Evolutionary conservation across 2,888 invertebrate genomes (phyloP), one percentile per base, ranked within the genome.

Genomic region (Caenorhabditis sp.): DNA sequence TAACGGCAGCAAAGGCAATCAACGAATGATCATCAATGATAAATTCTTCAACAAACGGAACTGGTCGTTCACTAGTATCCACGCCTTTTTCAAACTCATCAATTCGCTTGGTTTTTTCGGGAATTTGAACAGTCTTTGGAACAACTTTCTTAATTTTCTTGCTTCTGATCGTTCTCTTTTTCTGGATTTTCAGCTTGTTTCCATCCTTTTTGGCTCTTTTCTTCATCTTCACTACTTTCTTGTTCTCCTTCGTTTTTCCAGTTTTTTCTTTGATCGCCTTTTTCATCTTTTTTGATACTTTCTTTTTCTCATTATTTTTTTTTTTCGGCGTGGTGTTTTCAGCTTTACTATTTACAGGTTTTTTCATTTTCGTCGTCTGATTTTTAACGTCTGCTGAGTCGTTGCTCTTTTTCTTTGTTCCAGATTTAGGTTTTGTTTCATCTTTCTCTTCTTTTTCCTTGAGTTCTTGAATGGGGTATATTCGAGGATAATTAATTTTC

Each of bases 11-110:
- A 57, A 73, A 73, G 3, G 60, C 27, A 5, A 69, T 12, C 0
- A 73, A 1, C 17, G 73, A 24, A 31, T 62, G 62, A 66, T 73
- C 73, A 43, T 73, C 73, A 21, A 73, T 24, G 3, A 73, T 57
- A 50, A 73, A 59, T 26, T 73, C 73, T 26, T 73, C 73, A 14
- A 31, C n/a, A 27, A 73, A 73, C 8, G 73, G 73, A 59, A 73
- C 66, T 27, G 73, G 73, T 57, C 59, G 37, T 3, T 62, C 27
- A 21, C 59, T 27, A 10, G 66, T n/a, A 58, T 69, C 66, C 21
- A 66, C 31, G 55, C 69, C 73, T 50, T 69, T 73, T 27, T 73
- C 73, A 23, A 73, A 69, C 1, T 23, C 55, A 53, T 73, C 68
- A 5, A 50, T 21, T 50, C 72, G 17, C 1, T 23, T 58, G 0